These are phyloP conservation scores for Connochaetes taurinus DNA, from an alignment of 2,113 vertebrate species.

Conservation along the genomic window DNA sequence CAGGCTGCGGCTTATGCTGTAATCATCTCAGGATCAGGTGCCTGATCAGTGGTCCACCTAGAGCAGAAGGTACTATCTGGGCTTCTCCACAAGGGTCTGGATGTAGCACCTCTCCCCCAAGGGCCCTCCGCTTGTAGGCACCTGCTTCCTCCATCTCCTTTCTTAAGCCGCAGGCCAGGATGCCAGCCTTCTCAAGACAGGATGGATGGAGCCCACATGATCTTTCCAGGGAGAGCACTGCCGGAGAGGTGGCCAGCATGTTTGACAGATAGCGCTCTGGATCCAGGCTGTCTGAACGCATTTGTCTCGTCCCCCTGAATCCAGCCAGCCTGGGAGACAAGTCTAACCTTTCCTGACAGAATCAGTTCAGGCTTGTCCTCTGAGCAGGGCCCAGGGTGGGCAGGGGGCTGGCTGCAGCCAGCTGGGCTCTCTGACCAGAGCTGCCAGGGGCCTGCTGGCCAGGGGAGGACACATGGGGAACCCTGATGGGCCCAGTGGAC, in stretches of 20 bases:
- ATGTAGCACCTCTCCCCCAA: fast-evolving
- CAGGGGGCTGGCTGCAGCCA: background rate
- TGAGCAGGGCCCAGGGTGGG: conserved; percentile 76
- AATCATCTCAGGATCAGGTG: background rate
- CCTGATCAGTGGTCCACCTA: background rate
- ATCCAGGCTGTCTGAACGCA: conserved; percentile 78
- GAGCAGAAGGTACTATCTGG: background rate
- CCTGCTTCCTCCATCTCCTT: background rate
- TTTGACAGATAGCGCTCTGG: conserved; percentile 76
- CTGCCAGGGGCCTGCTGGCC: background rate
- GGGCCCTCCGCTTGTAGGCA: background rate
- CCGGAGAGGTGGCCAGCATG: conserved; percentile 60
- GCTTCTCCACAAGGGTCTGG: background rate
- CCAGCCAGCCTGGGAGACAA: conserved; percentile 72
- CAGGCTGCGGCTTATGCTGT: too few relatives aligned
- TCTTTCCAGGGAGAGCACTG: conserved; percentile 61
- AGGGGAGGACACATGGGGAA: background rate
- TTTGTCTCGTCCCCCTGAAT: conserved; percentile 73
- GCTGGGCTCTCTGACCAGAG: background rate
- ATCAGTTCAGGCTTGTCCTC: conserved; percentile 82
- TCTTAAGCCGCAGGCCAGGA: background rate
- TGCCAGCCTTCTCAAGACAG: background rate
- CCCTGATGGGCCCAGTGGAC: background rate
- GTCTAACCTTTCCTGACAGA: conserved; percentile 84
- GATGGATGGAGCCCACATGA: background rate